Conservation (phyloP, 1,140 invertebrate genomes). For the Leptinotarsa lineolata region DNA sequence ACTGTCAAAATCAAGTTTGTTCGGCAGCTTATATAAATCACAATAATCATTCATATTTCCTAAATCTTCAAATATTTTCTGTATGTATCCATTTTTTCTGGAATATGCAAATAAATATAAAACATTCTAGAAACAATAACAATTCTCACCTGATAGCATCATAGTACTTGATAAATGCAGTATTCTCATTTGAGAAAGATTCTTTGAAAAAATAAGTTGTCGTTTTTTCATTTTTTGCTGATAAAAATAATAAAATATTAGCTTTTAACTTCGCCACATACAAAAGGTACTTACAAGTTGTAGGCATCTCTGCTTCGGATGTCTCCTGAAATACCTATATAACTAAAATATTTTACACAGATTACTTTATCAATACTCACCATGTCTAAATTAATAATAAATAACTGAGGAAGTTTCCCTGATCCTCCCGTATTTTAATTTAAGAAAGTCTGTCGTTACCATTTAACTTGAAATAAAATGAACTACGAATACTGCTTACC, state of each 20-base stretch:
- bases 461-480: no score
- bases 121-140: neutral
- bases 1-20: neutral
- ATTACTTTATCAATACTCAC: no score
- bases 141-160: slow-evolving; percentile 29
- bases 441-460: no score
- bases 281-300: no score
- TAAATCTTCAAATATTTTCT: slow-evolving; percentile 10
- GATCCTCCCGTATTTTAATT: no score
- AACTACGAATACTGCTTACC: no score
- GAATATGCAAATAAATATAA: slow-evolving; percentile 8
- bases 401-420: no score
- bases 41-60: slow-evolving; percentile 7
- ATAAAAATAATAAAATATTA: neutral
- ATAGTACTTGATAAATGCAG: slow-evolving; percentile 32
- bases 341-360: no score
- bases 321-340: no score
- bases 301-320: no score
- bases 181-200: slow-evolving; percentile 24
- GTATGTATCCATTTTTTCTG: slow-evolving; percentile 18
- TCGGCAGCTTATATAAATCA: slow-evolving; percentile 9
- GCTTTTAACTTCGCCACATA: no score
- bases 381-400: no score
- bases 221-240: neutral
- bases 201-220: slow-evolving; percentile 11